phyloP scores from a whole-genome alignment of 2,888 invertebrate species.

The Torymus auratus region DNA sequence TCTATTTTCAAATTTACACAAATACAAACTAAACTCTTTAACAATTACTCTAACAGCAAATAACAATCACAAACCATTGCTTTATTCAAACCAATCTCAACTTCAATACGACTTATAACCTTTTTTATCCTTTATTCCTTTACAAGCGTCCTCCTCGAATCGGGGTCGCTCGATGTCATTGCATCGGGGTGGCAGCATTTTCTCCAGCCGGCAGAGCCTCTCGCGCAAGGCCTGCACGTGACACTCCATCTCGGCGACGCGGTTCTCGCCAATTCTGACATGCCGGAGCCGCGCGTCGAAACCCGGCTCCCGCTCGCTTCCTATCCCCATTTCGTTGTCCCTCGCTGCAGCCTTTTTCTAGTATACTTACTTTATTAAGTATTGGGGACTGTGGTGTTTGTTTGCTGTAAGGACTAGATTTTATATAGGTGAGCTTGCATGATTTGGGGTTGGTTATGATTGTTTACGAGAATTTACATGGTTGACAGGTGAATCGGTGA shows the following conservation, averaged over 20 bases:
- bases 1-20: no score
- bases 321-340: neutral
- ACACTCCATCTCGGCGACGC: conserved; percentile 59
- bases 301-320: neutral
- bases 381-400: neutral
- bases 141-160: no score
- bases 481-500: conserved; percentile 17
- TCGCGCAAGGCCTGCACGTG: conserved; percentile 56
- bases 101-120: no score
- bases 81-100: no score
- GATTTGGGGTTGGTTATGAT: conserved; percentile 29
- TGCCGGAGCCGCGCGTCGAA: neutral
- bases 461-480: conserved; percentile 51
- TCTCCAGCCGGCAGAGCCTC: conserved; percentile 44
- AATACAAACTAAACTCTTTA: no score
- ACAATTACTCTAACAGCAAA: no score
- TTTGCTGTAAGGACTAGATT: neutral
- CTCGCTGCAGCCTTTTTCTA: neutral
- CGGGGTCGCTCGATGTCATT: no score
- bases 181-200: conserved; percentile 14
- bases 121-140: no score
- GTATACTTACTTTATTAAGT: neutral
- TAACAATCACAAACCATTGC: no score
- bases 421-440: neutral
- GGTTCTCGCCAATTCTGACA: conserved; percentile 43